Conservation (phyloP, 2,888 invertebrate species). For the Ormyrus thymus region DNA sequence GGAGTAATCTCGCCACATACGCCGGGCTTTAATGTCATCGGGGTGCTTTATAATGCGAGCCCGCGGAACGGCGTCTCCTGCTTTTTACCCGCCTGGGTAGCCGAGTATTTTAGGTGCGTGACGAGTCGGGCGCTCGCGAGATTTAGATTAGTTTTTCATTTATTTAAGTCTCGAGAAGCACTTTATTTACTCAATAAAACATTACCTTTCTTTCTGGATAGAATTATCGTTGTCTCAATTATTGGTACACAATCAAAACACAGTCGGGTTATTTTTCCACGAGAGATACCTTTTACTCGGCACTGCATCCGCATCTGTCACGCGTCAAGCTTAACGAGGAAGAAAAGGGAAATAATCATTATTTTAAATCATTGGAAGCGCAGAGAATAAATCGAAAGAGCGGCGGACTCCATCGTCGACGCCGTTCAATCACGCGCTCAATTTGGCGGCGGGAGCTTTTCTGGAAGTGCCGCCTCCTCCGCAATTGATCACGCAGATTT, state of each 20-base stretch:
- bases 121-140: constrained; percentile 2
- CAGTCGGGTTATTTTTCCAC: too few relatives aligned
- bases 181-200: not conserved
- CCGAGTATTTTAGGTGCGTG: constrained; percentile 26
- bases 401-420: not conserved
- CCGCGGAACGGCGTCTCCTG: not conserved
- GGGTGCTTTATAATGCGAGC: constrained; percentile 17
- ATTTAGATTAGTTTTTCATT: constrained; percentile 15
- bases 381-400: constrained; percentile 8
- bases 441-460: constrained; percentile 13
- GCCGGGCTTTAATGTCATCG: constrained; percentile 50
- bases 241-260: too few relatives aligned
- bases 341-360: too few relatives aligned
- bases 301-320: too few relatives aligned
- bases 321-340: too few relatives aligned
- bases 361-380: not conserved
- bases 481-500: constrained; percentile 19
- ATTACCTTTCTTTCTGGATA: not conserved
- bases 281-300: too few relatives aligned
- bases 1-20: constrained; percentile 64
- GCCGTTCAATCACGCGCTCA: constrained; percentile 21
- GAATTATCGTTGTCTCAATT: too few relatives aligned
- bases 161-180: not conserved
- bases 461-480: not conserved
- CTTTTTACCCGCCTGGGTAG: not conserved